These are phyloP conservation scores for Chlamydotis undulata DNA, from an alignment of 2,113 vertebrate genomes.

Conservation along the genomic window DNA sequence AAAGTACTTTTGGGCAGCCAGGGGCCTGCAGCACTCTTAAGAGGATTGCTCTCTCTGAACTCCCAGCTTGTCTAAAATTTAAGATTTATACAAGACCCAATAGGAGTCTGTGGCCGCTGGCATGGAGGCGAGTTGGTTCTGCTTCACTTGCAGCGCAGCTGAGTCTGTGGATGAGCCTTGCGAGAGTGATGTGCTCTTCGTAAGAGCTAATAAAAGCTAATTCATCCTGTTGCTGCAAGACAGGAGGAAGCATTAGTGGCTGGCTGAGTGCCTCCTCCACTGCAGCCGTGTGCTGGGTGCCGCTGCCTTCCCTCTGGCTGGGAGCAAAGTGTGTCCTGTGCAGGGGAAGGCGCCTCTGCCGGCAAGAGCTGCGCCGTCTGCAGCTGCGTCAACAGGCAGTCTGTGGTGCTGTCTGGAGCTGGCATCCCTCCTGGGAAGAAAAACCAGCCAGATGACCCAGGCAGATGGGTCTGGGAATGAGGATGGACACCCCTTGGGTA, in stretches of 20 bases:
- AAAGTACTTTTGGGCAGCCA: background rate
- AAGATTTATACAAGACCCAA: background rate
- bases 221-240: conserved; percentile 53
- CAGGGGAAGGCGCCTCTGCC: background rate
- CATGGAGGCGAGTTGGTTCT: background rate
- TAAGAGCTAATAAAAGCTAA: conserved; percentile 62
- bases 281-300: background rate
- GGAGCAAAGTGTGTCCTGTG: background rate
- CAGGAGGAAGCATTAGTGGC: conserved; percentile 29
- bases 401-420: background rate
- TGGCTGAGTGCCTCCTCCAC: conserved; percentile 32
- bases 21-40: background rate
- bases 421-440: background rate
- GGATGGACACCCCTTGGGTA: background rate
- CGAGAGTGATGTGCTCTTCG: background rate
- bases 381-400: background rate
- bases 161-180: background rate
- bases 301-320: background rate
- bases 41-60: background rate
- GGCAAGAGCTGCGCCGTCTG: background rate
- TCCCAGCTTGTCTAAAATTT: background rate
- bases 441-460: background rate
- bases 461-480: background rate
- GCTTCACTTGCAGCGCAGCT: conserved; percentile 49
- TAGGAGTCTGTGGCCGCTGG: background rate